Base-by-base conservation (phyloP, 1,140 invertebrate genomes). In the Macrostomum lignano region DNA sequence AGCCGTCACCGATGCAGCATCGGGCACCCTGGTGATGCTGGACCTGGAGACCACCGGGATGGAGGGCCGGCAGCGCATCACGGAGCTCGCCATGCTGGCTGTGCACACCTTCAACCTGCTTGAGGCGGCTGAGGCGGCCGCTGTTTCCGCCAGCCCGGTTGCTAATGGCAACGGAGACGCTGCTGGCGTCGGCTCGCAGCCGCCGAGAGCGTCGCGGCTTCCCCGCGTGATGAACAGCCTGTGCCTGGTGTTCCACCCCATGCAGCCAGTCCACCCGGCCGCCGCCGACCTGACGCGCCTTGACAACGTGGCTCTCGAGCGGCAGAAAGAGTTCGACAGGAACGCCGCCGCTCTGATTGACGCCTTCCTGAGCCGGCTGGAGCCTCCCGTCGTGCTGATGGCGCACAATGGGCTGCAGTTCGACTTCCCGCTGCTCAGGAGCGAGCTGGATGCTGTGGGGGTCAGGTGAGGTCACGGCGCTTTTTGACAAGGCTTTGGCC, bases 321-420 rank as follows among this genome's bases (percentile, higher is more conserved):
- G 64, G 25, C 60, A 67, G 40, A 51, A 49, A 5, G 39, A 46
- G 15, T 73, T 77, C 46, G 53, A 66, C 41, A 42, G 51, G 15
- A 55, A 62, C 38, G 46, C 59, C 4, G 62, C 59, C 4, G 42
- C 63, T 9, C 46, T 66, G 15, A 52, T 78, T 1, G 47, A 55
- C 5, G 38, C 46, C 6, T 77, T 74, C 49, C 40, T 78, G 1
- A 43, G 63, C n/a, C 57, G 66, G 35, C 48, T 70, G 14, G 52
- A 51, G 5, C 48, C 63, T 7, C 73, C 73, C 2, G 51, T 72
- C 11, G 75, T 73, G 44, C 49, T 78, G n/a, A 57, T 74, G 3
- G 71, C 73, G 4, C 73, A 78, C 39, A 74, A 75, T 63, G 74
- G 74, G 7, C 62, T 68, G 44, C 36, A 33, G 9, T 77, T 74